Evolutionary conservation across 2,797 vertebrate species (phyloP), one percentile per base, ranked within the genome.

Genomic region (Gephyroberyx darwinii): DNA sequence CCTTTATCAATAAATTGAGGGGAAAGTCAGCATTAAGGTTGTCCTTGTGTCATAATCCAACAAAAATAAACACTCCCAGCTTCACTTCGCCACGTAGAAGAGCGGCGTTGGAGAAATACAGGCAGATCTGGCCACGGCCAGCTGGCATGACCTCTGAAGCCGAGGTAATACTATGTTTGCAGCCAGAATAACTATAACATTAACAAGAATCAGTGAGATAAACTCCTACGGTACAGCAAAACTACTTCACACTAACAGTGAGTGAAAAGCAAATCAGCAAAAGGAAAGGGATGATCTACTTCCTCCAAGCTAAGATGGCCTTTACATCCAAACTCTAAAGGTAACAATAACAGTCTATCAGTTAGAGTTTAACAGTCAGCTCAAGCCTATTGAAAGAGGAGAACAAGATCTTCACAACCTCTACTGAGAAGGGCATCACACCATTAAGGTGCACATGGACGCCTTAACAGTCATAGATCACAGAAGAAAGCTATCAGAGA

Each of bases 401-500:
- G 33, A 59, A 67, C 14, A 55, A 17, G 20, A 62, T 30, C 39
- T 75, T 82, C 76, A 84, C 64, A 84, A 66, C 69, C 88, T 90
- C 76, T n/a, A 62, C 75, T 48, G 78, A 86, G 58, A 85, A 84
- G 74, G 69, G 72, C 71, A 62, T 84, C 80, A 81, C 74, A 75
- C 68, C 72, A 2, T 63, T 72, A 83, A 91, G 88, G 88, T 89
- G 91, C 80, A 78, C 61, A n/a, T 69, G 59, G 68, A 88, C 65
- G 79, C 87, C 82, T 61, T 93, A 94, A 95, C 94, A 94, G 94
- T 94, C 92, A 67, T 85, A 75, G 73, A 87, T 87, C 69, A 78
- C 83, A 55, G 82, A 78, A 77, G 78, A 93, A 92, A 92, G 87
- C 87, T 87, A 84, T 90, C 69, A 80, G 71, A 39, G 65, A 86